Base-by-base conservation (phyloP, 2,797 vertebrate species). In the Squalus acanthias region DNA sequence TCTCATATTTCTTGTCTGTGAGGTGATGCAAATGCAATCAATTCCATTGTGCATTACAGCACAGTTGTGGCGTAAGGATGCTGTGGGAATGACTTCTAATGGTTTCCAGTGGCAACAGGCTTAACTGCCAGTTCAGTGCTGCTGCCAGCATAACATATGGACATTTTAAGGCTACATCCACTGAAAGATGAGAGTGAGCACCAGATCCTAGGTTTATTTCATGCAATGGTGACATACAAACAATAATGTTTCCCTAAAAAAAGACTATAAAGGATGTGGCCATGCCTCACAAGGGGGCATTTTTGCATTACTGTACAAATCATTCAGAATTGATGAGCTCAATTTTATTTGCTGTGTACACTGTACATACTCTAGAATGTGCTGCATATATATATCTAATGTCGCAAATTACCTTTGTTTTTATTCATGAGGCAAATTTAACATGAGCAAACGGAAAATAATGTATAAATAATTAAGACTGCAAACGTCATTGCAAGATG, bases 21-120 rank as follows among this genome's bases (percentile, higher is more conserved):
- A 97, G 96, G 63, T 4, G 96, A 97, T 96, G 79, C 65, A 96
- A 96, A 96, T 0, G 6, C 46, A 97, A 96, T 97, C 96, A 88
- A 4, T 97, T 96, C 96, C 96, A 96, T 89, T 96, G 96, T 96
- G 95, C 69, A 96, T 60, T 95, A 20, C 94, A 74, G 70, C 69
- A 9, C 70, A 24, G 65, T 95, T 95, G 70, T 60, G 70, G 46
- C 15, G 26, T 57, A 76, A 57, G 69, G 70, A 74, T 95, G 53
- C 94, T 57, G 69, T 29, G 53, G 94, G 29, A 57, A 95, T 95
- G 26, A 95, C 29, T 95, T 95, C 22, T 53, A 53, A 33, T 76
- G 70, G 94, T 95, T 95, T 95, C 94, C 70, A 76, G 53, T 95
- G 50, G 70, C 94, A 76, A 95, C 29, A 29, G 33, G 46, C 5